Percentiles rank a stretch among this genome's conserved stretches.
phyloP scores from a whole-genome alignment of 2,888 invertebrate genomes.

The Podotricha telesiphe region DNA sequence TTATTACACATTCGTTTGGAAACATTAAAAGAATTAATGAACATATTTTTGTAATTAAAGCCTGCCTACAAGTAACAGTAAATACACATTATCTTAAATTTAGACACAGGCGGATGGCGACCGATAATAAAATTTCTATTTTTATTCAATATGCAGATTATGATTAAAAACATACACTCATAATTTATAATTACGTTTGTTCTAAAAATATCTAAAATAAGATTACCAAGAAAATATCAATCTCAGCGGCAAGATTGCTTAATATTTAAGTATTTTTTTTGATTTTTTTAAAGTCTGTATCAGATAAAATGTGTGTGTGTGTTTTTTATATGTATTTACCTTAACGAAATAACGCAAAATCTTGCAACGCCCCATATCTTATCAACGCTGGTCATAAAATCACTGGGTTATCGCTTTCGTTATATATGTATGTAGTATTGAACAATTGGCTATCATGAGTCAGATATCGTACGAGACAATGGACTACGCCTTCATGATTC shows the following conservation, averaged over 20 bases:
- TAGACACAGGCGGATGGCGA: neutral
- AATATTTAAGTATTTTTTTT: conserved; percentile 20
- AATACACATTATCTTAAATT: conserved; percentile 7
- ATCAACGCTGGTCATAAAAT: conserved; percentile 75
- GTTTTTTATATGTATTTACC: conserved; percentile 40
- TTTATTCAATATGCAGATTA: conserved; percentile 4
- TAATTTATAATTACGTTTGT: neutral
- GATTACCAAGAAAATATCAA: conserved; percentile 23
- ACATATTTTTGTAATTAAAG: conserved; percentile 6
- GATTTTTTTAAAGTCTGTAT: conserved; percentile 2
- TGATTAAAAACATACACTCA: neutral
- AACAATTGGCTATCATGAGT: conserved; percentile 77
- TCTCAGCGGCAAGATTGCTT: conserved; percentile 10
- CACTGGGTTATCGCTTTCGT: conserved; percentile 78
- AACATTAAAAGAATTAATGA: conserved; percentile 7
- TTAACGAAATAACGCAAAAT: conserved; percentile 65
- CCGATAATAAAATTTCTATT: neutral
- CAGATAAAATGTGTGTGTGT: conserved; percentile 18
- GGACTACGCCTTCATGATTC: conserved; percentile 69
- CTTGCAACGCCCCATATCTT: conserved; percentile 80
- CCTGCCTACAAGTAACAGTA: neutral
- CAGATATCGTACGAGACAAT: conserved; percentile 70
- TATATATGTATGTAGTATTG: conserved; percentile 77
- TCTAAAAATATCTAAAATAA: conserved; percentile 15
- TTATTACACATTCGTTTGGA: neutral